Base-by-base conservation (phyloP, 2,888 invertebrate species). In the Harpagoxenus sublaevis region DNA sequence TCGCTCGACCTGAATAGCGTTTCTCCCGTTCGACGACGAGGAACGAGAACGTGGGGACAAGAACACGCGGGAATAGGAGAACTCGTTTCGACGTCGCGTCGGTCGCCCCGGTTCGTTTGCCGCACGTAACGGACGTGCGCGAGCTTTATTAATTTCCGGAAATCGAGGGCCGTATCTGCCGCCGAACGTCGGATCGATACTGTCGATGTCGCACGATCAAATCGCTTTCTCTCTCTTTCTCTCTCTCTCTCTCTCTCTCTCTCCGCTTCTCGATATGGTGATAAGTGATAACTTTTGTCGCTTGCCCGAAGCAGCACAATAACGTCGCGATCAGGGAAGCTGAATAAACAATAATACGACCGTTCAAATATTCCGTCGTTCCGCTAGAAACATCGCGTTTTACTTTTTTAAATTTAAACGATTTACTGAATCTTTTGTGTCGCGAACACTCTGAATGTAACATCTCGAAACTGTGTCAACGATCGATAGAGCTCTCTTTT, bases 71-170 rank as follows among this genome's bases (percentile, higher is more conserved):
- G 86, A 86, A 87, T 78, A 83, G 84, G 68, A 77, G 39, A 89
- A 89, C 85, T 86, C 83, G 84, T 86, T 83, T 68, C 85, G 63
- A 81, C 77, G 23, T 23, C 23, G 23, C 23, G 23, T 23, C 23
- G 63, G 31, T 45, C 55, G 51, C 73, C 60, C 71, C 68, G 74
- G 71, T 85, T 86, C 83, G 65, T 73, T 81, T 66, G 35, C 62
- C 51, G 60, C 68, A 74, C 68, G 57, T 87, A 86, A 35, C 77
- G 39, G 31, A 70, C 85, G 75, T 62, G 65, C 31, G 57, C 53
- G 53, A 75, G 78, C 81, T 84, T 88, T 81, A 88, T 86, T 89
- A 87, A 89, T 84, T 88, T 89, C 89, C 85, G 83, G 79, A 82
- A 86, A 88, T 89, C 78, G 86, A 84, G 48, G 66, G 15, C 66